Percentiles rank a stretch among this genome's conserved stretches.
Conservation (phyloP, 2,113 vertebrate genomes). For the Heterochromis multidens region DNA sequence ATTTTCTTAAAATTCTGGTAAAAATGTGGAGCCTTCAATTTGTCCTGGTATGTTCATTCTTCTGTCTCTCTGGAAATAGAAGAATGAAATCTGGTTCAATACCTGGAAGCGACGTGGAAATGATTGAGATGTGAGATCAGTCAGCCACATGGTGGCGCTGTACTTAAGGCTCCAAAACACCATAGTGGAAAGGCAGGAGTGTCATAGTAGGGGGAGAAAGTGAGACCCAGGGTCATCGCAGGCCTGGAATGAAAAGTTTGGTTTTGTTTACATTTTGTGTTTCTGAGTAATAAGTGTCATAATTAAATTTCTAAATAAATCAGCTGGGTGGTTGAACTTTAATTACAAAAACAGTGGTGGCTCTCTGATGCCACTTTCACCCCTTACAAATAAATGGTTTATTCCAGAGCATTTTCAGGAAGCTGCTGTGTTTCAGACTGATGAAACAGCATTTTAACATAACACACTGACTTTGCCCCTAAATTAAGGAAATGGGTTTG, state of each 20-base stretch:
- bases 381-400: neutral
- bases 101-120: too few species aligned
- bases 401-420: too few species aligned
- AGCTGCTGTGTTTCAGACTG: neutral
- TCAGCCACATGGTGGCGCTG: too few species aligned
- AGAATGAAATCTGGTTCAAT: neutral
- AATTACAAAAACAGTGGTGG: neutral
- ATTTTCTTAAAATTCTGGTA: neutral
- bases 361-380: neutral
- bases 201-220: neutral
- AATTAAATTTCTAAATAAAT: neutral
- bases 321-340: neutral
- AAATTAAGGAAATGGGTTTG: neutral
- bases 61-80: neutral
- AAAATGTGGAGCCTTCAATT: neutral
- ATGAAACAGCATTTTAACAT: neutral
- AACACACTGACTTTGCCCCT: neutral
- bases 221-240: neutral
- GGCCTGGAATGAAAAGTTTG: neutral
- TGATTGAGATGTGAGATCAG: too few species aligned
- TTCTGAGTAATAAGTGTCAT: too few species aligned
- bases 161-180: neutral
- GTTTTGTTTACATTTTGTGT: neutral
- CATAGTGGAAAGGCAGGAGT: too few species aligned
- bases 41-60: neutral